Evolutionary conservation across 2,113 vertebrate species (phyloP).

Genomic region (Neogobius melanostomus): DNA sequence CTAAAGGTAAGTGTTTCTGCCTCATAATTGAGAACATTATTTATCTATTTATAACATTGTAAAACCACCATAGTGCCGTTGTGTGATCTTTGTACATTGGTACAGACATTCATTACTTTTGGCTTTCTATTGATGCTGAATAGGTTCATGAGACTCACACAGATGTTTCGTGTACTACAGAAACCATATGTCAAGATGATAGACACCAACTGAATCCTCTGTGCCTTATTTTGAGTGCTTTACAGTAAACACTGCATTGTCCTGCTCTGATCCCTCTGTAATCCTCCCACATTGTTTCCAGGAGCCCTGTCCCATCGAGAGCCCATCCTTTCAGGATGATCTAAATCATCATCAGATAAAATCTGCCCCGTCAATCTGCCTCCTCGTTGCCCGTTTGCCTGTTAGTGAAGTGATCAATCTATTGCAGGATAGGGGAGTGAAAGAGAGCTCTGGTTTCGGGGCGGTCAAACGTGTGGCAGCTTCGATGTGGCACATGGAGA

Average conservation of each 20-base stretch:
- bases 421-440: constrained; percentile 21
- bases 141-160: background rate
- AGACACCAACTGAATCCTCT: background rate
- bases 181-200: background rate
- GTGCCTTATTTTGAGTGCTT: constrained; percentile 11
- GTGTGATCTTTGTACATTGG: too few relatives aligned
- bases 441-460: constrained; percentile 10
- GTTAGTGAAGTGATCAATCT: constrained; percentile 46
- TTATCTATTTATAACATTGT: too few relatives aligned
- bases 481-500: constrained; percentile 46
- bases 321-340: constrained; percentile 28
- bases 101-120: background rate
- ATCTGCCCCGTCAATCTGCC: background rate
- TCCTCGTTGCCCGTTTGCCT: constrained; percentile 12
- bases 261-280: constrained; percentile 16
- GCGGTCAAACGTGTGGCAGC: constrained; percentile 51
- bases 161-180: background rate
- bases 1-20: too few relatives aligned
- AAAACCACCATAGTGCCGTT: too few relatives aligned
- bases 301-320: constrained; percentile 21
- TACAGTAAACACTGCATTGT: constrained; percentile 28
- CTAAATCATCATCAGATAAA: too few relatives aligned
- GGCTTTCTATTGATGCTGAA: background rate
- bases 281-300: constrained; percentile 31
- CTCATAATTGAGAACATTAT: too few relatives aligned